phyloP scores from a whole-genome alignment of 1,140 invertebrate genomes.

The Dinothrombium tinctorium region DNA sequence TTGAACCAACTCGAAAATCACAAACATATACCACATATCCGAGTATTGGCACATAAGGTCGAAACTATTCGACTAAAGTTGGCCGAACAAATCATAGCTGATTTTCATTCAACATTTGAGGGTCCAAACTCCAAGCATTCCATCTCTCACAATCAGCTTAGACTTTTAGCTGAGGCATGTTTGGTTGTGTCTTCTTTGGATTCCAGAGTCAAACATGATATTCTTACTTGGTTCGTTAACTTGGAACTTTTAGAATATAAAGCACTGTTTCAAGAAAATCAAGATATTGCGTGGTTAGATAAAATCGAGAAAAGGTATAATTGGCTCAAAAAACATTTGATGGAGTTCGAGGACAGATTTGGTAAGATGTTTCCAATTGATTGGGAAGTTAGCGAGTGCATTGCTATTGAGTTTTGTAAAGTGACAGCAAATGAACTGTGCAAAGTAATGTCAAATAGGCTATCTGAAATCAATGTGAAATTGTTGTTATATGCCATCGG shows the following conservation, averaged over 20 bases:
- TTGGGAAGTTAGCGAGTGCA: conserved; percentile 85
- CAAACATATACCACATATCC: conserved; percentile 60
- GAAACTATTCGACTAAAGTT: conserved; percentile 57
- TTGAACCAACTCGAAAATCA: conserved; percentile 64
- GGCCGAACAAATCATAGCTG: conserved; percentile 69
- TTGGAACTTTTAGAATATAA: conserved; percentile 73
- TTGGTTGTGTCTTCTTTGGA: conserved; percentile 60
- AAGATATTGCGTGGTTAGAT: conserved; percentile 86
- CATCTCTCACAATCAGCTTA: conserved; percentile 28
- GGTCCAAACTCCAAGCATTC: conserved; percentile 34
- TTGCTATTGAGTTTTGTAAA: conserved; percentile 75
- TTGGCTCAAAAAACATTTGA: conserved; percentile 89
- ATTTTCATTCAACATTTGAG: conserved; percentile 78
- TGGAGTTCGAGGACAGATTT: conserved; percentile 84
- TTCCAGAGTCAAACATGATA: conserved; percentile 61
- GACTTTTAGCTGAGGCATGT: conserved; percentile 68
- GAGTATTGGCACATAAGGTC: conserved; percentile 53
- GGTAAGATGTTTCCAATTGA: conserved; percentile 64
- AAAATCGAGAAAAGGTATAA: conserved; percentile 71
- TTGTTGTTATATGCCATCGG: conserved; percentile 81
- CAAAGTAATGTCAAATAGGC: conserved; percentile 57
- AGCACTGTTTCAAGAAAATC: conserved; percentile 77
- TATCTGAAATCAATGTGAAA: conserved; percentile 78
- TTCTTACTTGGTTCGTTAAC: conserved; percentile 76
- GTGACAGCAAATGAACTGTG: conserved; percentile 45